phyloP scores from a whole-genome alignment of 2,113 vertebrate species.

The Perca flavescens region DNA sequence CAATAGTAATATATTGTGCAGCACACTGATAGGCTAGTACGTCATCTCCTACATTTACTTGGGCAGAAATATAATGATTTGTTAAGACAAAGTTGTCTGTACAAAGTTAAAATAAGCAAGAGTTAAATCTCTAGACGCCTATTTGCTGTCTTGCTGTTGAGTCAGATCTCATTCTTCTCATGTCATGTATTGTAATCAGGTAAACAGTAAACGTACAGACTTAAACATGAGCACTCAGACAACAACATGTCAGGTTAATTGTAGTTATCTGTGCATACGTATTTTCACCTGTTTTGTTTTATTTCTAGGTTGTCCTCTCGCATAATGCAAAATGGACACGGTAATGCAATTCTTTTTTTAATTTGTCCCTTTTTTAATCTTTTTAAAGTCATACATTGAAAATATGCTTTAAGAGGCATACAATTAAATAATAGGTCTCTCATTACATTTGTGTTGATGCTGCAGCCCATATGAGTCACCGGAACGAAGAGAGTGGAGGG shows the following conservation, averaged over 20 bases:
- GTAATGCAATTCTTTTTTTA: conserved; percentile 79
- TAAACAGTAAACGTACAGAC: neutral
- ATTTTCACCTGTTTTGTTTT: conserved; percentile 42
- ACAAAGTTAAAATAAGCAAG: neutral
- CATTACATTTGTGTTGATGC: conserved; percentile 43
- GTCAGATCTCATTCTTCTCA: conserved; percentile 6
- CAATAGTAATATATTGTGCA: neutral
- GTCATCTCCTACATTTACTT: neutral
- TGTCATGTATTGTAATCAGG: neutral
- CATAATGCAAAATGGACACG: conserved; percentile 94
- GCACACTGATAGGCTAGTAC: neutral
- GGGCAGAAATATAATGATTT: neutral
- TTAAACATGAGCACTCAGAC: neutral
- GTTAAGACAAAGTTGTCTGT: neutral
- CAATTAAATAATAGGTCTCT: neutral
- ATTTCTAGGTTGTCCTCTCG: conserved; percentile 93
- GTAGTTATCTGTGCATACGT: neutral
- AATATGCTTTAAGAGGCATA: neutral
- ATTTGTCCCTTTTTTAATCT: neutral
- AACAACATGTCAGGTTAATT: neutral
- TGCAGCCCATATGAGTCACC: conserved; percentile 92
- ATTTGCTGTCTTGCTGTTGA: neutral
- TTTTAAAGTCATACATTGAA: neutral
- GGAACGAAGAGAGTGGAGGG: conserved; percentile 91
- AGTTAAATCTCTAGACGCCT: neutral